Evolutionary conservation across 2,797 vertebrate genomes (phyloP), one percentile per base, ranked within the genome.

Genomic region (Coregonus ussuriensis): DNA sequence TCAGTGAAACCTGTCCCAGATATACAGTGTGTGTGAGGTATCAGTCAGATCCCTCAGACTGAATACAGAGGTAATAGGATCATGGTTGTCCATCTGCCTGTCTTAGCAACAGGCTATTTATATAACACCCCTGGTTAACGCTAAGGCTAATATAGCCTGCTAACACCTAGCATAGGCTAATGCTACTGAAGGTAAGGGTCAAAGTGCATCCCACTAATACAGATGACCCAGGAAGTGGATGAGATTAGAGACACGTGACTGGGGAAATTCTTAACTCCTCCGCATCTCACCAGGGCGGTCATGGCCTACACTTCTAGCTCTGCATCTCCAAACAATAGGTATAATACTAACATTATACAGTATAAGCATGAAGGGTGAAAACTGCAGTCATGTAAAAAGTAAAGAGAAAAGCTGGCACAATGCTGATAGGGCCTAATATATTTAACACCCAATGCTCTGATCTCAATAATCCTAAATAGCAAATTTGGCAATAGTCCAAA

Each of bases 41-140:
- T 82, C 65, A 76, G 9, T 56, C 67, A 67, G 73, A 54, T 75
- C 70, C 75, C 68, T 54, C 52, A 62, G 75, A 80, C 74, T 83
- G 62, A 77, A 79, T 62, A 81, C 72, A 79, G 88, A 13, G n/a
- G 56, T 89, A 90, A 89, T 85, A 87, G 84, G 88, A 89, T 89
- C 87, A 87, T 15, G 51, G 68, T 74, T 77, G 82, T 85, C 85
- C 82, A 90, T 86, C 86, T 89, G 88, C 85, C 78, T 67, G 80
- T 74, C 83, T 79, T 76, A 85, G 74, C 79, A 67, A 81, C 68
- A 72, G 62, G 74, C 80, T 87, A 88, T 82, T 85, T 13, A 47
- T 86, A 88, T 89, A 89, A 74, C 74, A 78, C 56, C 31, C 71
- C 68, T 11, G 9, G 78, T 69, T 82, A 85, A 85, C 73, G 74